phyloP scores from a whole-genome alignment of 2,113 vertebrate species.

The Excalfactoria chinensis region DNA sequence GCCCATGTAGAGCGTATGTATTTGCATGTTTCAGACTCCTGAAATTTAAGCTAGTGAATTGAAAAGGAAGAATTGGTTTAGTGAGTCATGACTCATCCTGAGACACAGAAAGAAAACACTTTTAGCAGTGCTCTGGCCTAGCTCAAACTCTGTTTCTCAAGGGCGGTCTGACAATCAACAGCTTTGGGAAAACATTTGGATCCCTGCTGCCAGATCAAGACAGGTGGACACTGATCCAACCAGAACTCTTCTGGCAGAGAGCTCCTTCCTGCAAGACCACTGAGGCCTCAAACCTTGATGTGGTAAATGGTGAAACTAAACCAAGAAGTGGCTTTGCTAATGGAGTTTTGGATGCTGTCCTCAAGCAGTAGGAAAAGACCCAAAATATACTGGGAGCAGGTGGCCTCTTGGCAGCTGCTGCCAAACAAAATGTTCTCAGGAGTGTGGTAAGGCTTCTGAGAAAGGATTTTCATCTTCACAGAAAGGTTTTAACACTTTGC shows the following conservation, averaged over 20 bases:
- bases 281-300: not conserved
- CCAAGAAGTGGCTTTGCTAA: not conserved
- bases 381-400: not conserved
- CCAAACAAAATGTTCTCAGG: not conserved
- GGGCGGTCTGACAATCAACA: not conserved
- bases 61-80: not conserved
- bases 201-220: not conserved
- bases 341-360: not conserved
- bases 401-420: not conserved
- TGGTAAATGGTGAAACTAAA: not conserved
- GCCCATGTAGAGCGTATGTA: not conserved
- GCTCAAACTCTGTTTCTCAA: not conserved
- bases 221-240: not conserved
- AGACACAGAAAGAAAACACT: not conserved
- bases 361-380: not conserved
- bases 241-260: not conserved
- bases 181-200: not conserved
- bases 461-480: not conserved
- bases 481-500: not conserved
- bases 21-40: conserved; percentile 8
- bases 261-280: not conserved
- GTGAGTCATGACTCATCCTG: not conserved
- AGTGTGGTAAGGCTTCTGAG: not conserved
- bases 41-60: conserved; percentile 8
- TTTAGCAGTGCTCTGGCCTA: not conserved